Percentiles rank a stretch among this genome's conserved stretches.
Conservation (phyloP, 2,113 vertebrate species). For the Leiothrix lutea region DNA sequence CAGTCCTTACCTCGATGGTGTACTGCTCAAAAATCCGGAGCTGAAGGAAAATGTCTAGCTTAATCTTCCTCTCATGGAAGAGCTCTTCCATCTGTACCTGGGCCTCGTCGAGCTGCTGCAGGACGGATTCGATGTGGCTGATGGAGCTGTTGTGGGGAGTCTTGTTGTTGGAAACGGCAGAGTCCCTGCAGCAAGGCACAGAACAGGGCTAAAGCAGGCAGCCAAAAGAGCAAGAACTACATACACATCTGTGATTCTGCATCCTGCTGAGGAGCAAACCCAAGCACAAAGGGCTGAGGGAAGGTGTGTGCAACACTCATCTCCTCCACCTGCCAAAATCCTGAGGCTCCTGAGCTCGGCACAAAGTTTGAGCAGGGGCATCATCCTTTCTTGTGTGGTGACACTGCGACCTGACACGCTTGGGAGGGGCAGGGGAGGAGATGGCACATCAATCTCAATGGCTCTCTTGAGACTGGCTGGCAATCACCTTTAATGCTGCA, state of each 20-base stretch:
- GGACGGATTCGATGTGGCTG: slow-evolving; percentile 94
- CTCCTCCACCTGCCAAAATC: not conserved
- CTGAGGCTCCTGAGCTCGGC: not conserved
- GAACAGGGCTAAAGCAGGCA: not conserved
- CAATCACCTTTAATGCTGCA: not conserved
- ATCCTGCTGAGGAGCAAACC: not conserved
- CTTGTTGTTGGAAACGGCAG: slow-evolving; percentile 93
- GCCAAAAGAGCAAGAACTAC: not conserved
- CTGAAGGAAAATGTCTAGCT: slow-evolving; percentile 96
- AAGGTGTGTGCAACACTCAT: not conserved
- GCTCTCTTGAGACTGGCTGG: not conserved
- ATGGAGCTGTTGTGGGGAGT: slow-evolving; percentile 95
- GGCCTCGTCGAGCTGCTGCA: slow-evolving; percentile 96
- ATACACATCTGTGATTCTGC: not conserved
- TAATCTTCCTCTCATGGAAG: slow-evolving; percentile 96
- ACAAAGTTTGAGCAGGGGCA: not conserved
- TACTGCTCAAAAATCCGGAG: slow-evolving; percentile 97
- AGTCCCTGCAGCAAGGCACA: slow-evolving; percentile 82
- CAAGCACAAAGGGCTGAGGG: not conserved
- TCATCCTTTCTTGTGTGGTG: not conserved
- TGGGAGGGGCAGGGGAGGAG: not conserved
- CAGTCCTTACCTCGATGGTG: slow-evolving; percentile 88
- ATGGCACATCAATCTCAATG: not conserved
- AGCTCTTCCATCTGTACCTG: slow-evolving; percentile 98
- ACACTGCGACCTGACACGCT: not conserved